A percentile compares a stretch with the other conserved stretches of the same genome.
phyloP scores from a whole-genome alignment of 2,888 invertebrate genomes.

The Philopedon plagiatum region DNA sequence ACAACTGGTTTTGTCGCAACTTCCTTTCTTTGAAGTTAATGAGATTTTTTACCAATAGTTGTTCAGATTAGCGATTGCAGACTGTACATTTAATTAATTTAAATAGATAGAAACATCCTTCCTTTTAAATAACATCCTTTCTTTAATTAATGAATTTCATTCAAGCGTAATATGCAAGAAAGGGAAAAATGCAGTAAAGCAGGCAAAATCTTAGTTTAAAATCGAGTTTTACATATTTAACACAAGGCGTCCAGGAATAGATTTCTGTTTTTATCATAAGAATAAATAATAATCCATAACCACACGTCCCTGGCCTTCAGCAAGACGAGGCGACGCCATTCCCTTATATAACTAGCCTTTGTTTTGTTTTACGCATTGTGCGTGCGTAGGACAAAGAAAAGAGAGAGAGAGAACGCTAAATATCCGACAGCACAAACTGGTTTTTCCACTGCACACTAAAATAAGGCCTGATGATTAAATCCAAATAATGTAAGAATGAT shows the following conservation, averaged over 20 bases:
- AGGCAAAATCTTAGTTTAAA: not conserved
- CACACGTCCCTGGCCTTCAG: too few relatives aligned
- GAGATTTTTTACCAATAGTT: constrained; percentile 12
- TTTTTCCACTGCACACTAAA: too few relatives aligned
- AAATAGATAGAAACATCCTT: not conserved
- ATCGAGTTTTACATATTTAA: not conserved
- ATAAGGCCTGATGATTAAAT: constrained; percentile 7
- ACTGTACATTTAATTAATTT: constrained; percentile 11
- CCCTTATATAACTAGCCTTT: too few relatives aligned
- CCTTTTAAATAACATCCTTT: constrained; percentile 20
- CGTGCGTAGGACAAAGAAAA: too few relatives aligned
- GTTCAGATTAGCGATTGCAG: not conserved
- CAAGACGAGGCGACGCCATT: too few relatives aligned
- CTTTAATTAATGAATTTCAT: not conserved
- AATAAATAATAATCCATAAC: too few relatives aligned
- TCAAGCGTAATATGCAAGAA: not conserved
- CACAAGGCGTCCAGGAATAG: too few relatives aligned
- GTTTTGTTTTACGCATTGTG: too few relatives aligned
- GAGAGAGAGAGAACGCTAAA: too few relatives aligned
- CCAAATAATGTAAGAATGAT: not conserved
- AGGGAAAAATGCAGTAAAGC: not conserved
- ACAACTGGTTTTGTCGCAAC: not conserved
- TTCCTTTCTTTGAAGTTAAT: constrained; percentile 23
- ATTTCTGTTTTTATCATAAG: too few relatives aligned
- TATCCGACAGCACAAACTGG: too few relatives aligned